phyloP scores from a whole-genome alignment of 2,113 vertebrate species.

The Erinaceus europaeus region DNA sequence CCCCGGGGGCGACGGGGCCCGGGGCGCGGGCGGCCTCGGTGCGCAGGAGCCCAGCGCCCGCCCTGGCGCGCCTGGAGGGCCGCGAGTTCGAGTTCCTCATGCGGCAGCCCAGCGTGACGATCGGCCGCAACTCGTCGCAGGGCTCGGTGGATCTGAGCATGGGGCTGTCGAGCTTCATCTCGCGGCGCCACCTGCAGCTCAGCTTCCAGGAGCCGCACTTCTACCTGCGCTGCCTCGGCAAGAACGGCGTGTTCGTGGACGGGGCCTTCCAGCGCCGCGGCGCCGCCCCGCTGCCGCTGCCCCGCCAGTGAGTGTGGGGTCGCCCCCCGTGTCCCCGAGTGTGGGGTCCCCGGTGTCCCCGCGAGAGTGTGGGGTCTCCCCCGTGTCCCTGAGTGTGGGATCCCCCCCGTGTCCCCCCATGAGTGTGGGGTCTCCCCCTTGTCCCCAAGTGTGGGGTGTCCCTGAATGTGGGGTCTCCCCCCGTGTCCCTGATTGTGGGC shows the following conservation, averaged over 20 bases:
- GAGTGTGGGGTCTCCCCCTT: no score
- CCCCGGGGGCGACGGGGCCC: slow-evolving; percentile 77
- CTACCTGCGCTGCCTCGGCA: slow-evolving; percentile 92
- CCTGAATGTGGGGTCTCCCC: not conserved
- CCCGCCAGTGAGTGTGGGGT: slow-evolving; percentile 90
- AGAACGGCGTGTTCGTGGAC: slow-evolving; percentile 96
- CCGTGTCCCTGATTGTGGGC: no score
- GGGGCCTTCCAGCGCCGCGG: slow-evolving; percentile 96
- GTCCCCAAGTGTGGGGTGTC: not conserved
- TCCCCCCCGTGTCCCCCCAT: no score
- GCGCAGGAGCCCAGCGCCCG: slow-evolving; percentile 63
- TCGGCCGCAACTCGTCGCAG: slow-evolving; percentile 97
- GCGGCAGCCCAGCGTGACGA: slow-evolving; percentile 94
- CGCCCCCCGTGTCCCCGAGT: not conserved
- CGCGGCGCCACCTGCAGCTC: slow-evolving; percentile 95
- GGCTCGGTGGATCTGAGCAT: slow-evolving; percentile 97
- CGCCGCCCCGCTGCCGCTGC: slow-evolving; percentile 90
- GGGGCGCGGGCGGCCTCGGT: slow-evolving; percentile 73
- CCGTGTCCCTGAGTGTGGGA: not conserved
- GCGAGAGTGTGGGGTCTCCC: no score
- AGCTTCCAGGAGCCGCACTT: slow-evolving; percentile 92
- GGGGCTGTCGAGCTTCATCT: slow-evolving; percentile 98
- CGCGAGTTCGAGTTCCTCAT: slow-evolving; percentile 94
- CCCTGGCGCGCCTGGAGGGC: slow-evolving; percentile 71
- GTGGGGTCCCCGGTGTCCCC: no score